A percentile compares a stretch with the other conserved stretches of the same genome.
These are phyloP conservation scores for Gyps fulvus DNA, from an alignment of 2,113 vertebrate genomes.

Conservation along the genomic window DNA sequence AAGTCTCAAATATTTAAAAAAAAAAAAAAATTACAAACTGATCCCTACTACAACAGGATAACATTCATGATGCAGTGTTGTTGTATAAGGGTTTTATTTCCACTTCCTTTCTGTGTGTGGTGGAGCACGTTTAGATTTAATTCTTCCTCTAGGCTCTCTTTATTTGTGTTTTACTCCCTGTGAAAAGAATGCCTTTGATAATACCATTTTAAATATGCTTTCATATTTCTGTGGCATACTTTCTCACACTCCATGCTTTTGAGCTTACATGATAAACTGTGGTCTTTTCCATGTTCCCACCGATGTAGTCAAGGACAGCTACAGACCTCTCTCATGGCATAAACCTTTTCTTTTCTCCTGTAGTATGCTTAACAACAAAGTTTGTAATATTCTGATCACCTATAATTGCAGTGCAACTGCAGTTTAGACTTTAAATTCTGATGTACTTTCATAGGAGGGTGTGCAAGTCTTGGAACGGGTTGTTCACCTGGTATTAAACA, in stretches of 20 bases:
- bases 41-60: not conserved
- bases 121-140: not conserved
- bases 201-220: not conserved
- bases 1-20: not conserved
- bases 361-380: not conserved
- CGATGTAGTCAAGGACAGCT: not conserved
- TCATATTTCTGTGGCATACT: not conserved
- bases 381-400: not conserved
- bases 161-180: not conserved
- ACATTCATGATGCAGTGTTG: not conserved
- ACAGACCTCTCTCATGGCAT: rapidly evolving
- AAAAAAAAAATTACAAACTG: not conserved
- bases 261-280: not conserved
- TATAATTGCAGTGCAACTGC: not conserved
- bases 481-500: not conserved
- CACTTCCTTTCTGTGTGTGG: not conserved
- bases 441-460: not conserved
- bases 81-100: not conserved
- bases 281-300: not conserved
- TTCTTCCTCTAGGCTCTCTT: not conserved
- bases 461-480: not conserved
- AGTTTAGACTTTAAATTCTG: not conserved
- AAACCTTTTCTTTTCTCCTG: not conserved
- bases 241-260: not conserved
- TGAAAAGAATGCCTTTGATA: not conserved